phyloP scores from a whole-genome alignment of 2,113 vertebrate genomes.

The Equus przewalskii region DNA sequence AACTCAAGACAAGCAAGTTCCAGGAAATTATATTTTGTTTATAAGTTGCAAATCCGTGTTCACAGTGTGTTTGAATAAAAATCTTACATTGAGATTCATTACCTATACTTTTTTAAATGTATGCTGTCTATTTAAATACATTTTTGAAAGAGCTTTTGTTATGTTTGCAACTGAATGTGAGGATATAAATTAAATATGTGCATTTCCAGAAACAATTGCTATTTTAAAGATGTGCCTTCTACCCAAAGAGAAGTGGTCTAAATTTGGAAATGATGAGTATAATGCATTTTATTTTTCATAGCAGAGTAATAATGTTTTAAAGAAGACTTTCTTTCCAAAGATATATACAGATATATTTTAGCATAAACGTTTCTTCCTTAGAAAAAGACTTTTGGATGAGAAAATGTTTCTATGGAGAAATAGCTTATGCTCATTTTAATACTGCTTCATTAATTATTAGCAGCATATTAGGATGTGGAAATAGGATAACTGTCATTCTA shows the following conservation, averaged over 20 bases:
- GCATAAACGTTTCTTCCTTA: background rate
- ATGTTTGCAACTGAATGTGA: background rate
- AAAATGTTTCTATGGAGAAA: background rate
- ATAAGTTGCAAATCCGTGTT: constrained; percentile 19
- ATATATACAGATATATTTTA: background rate
- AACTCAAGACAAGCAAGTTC: constrained; percentile 69
- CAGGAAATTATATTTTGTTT: constrained; percentile 44
- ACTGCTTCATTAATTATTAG: background rate
- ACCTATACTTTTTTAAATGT: background rate
- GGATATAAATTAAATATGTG: constrained; percentile 47
- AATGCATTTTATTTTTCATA: constrained; percentile 60
- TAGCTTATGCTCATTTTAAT: background rate
- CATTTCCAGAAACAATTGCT: background rate
- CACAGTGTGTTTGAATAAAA: constrained; percentile 1
- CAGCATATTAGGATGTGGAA: background rate
- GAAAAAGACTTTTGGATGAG: background rate
- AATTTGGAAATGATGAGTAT: constrained; percentile 34
- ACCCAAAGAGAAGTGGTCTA: background rate
- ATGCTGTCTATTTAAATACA: background rate
- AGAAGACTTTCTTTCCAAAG: background rate
- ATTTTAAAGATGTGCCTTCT: background rate
- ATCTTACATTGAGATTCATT: constrained; percentile 35
- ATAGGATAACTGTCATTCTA: background rate
- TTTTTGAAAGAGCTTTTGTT: constrained; percentile 4
- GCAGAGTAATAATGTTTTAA: background rate